phyloP scores from a whole-genome alignment of 1,140 invertebrate genomes.

The Drosophila prosaltans region DNA sequence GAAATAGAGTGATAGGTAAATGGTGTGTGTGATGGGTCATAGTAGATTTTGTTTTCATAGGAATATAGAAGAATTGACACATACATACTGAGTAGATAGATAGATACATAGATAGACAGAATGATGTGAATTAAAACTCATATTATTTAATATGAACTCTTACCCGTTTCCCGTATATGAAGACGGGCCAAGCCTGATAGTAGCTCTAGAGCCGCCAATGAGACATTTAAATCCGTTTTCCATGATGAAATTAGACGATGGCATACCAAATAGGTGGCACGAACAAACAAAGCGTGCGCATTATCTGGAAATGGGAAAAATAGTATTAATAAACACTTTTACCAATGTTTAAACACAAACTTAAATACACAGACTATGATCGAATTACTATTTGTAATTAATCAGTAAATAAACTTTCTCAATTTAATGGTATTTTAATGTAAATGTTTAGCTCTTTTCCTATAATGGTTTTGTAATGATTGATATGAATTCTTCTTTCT shows the following conservation, averaged over 20 bases:
- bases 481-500: too few relatives aligned
- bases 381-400: background rate
- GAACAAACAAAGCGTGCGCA: constrained; percentile 90
- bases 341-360: too few relatives aligned
- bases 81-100: constrained; percentile 23
- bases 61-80: constrained; percentile 37
- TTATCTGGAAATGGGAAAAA: constrained; percentile 63
- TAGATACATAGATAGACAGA: background rate
- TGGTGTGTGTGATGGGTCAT: background rate
- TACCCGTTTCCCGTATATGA: constrained; percentile 93
- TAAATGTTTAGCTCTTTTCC: too few relatives aligned
- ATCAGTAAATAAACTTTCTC: too few relatives aligned
- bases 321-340: background rate
- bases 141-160: constrained; percentile 27
- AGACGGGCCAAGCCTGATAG: constrained; percentile 94
- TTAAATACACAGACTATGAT: constrained; percentile 1
- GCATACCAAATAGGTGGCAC: constrained; percentile 96
- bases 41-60: constrained; percentile 24
- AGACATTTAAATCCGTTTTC: constrained; percentile 97
- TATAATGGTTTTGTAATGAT: too few relatives aligned
- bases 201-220: constrained; percentile 95
- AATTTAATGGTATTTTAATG: too few relatives aligned
- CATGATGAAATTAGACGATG: constrained; percentile 97
- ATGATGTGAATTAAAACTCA: constrained; percentile 29
- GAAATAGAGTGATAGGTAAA: constrained; percentile 13